These are phyloP conservation scores for Eurosta solidaginis DNA, from an alignment of 1,140 invertebrate genomes.

Conservation along the genomic window DNA sequence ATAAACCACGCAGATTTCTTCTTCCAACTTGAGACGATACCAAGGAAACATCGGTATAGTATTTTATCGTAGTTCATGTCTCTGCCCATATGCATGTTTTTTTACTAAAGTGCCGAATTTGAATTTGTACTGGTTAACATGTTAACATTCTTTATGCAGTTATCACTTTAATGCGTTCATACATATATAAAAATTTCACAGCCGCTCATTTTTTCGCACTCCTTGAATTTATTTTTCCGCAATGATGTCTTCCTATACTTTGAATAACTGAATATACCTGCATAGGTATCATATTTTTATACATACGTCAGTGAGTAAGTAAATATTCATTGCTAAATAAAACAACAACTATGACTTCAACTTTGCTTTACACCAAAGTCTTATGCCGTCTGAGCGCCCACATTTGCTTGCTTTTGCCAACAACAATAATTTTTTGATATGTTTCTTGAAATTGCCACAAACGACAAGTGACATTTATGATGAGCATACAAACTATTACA, in stretches of 20 bases:
- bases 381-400: neutral
- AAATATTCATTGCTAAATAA: neutral
- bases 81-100: too few relatives aligned
- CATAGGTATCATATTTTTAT: neutral
- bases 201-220: neutral
- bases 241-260: neutral
- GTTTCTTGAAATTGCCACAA: conserved; percentile 16
- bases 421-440: conserved; percentile 27
- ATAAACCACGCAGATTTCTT: too few relatives aligned
- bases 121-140: too few relatives aligned
- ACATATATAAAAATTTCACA: neutral
- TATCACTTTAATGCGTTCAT: too few relatives aligned
- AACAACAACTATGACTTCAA: neutral
- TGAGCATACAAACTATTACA: neutral
- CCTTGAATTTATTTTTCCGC: conserved; percentile 6
- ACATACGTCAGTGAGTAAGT: neutral
- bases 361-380: neutral
- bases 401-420: conserved; percentile 1
- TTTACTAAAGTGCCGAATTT: too few relatives aligned
- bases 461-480: conserved; percentile 27
- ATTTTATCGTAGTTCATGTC: too few relatives aligned
- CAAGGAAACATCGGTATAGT: too few relatives aligned
- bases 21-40: too few relatives aligned
- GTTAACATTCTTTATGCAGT: too few relatives aligned
- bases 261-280: neutral